Conservation (phyloP, 2,797 vertebrate genomes). For the Macropodus opercularis region DNA sequence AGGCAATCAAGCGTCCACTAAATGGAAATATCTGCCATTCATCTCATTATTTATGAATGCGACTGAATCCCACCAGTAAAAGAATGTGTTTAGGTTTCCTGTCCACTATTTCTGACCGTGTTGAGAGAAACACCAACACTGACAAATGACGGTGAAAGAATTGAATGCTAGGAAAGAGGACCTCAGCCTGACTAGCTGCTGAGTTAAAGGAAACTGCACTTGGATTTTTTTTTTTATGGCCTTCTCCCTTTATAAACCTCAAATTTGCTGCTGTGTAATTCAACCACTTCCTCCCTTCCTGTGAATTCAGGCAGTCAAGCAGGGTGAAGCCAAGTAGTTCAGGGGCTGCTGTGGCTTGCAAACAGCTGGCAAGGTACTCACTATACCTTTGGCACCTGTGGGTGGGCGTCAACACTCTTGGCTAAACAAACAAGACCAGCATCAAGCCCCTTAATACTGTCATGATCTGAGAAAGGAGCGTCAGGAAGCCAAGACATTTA, state of each 20-base stretch:
- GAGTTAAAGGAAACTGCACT: conserved; percentile 61
- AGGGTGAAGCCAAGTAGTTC: conserved; percentile 64
- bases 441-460: conserved; percentile 55
- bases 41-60: neutral
- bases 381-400: conserved; percentile 77
- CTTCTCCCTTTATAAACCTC: conserved; percentile 75
- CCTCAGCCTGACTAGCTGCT: conserved; percentile 29
- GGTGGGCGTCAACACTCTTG: conserved; percentile 74
- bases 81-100: neutral
- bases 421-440: conserved; percentile 70
- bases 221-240: conserved; percentile 52
- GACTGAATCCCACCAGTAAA: conserved; percentile 11
- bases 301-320: conserved; percentile 73
- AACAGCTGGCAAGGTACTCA: conserved; percentile 69
- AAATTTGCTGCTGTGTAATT: conserved; percentile 79
- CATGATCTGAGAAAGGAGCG: conserved; percentile 13
- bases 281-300: conserved; percentile 78
- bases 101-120: conserved; percentile 11
- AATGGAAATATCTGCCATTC: conserved; percentile 17
- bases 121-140: neutral
- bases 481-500: conserved; percentile 39
- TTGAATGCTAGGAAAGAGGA: conserved; percentile 30
- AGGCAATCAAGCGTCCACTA: conserved; percentile 34
- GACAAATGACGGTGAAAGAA: conserved; percentile 35
- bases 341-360: conserved; percentile 64